Percentiles rank a stretch among this genome's conserved stretches.
phyloP scores from a whole-genome alignment of 2,113 vertebrate species.

The Alexandromys fortis region DNA sequence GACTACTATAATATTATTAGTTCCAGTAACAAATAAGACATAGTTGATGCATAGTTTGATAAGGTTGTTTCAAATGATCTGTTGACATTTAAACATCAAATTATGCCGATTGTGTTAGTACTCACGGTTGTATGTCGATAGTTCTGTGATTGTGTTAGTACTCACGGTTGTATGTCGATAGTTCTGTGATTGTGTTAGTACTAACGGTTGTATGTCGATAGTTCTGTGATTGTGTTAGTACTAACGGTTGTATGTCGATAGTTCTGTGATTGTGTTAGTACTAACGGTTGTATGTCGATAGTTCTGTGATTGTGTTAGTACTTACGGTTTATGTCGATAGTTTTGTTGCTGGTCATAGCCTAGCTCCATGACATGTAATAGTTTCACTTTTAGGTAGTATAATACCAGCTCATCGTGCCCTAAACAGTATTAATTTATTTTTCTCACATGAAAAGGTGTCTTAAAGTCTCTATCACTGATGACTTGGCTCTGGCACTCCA shows the following conservation, averaged over 20 bases:
- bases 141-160: conserved; percentile 4
- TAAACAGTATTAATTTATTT: conserved; percentile 1
- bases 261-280: conserved; percentile 4
- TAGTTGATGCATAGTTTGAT: not conserved
- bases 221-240: conserved; percentile 4
- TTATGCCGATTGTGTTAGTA: conserved; percentile 9
- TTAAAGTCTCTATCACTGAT: not conserved
- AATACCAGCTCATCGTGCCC: not conserved
- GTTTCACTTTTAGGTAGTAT: not conserved
- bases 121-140: not conserved
- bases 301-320: conserved; percentile 4
- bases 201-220: not conserved
- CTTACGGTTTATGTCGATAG: not conserved
- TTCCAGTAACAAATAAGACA: not conserved
- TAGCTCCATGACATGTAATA: not conserved
- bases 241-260: not conserved
- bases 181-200: conserved; percentile 4
- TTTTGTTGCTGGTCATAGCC: not conserved
- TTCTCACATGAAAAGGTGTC: not conserved
- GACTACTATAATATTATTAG: not conserved
- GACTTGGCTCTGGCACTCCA: not conserved
- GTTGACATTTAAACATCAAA: not conserved
- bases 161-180: not conserved
- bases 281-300: not conserved
- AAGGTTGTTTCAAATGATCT: conserved; percentile 6